Conservation (phyloP, 2,797 vertebrate species). For the Malurus splendens region DNA sequence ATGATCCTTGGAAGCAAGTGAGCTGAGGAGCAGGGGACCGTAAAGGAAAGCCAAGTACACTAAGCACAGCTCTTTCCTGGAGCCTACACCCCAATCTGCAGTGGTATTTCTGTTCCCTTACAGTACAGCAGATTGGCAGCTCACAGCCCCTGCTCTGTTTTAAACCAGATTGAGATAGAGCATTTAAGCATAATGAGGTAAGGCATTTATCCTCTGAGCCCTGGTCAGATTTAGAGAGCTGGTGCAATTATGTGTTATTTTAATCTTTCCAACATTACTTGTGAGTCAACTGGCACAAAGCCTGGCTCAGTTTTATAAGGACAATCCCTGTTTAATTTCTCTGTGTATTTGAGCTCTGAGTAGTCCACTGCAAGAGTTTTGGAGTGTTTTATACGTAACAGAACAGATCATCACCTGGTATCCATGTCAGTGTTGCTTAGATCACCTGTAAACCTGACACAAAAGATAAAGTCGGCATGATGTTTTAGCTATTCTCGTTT, state of each 20-base stretch:
- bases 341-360: neutral
- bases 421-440: neutral
- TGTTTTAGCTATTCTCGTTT: neutral
- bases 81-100: neutral
- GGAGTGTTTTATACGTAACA: neutral
- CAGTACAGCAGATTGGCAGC: conserved; percentile 1
- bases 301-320: conserved; percentile 24
- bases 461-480: neutral
- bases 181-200: conserved; percentile 21
- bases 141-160: conserved; percentile 1
- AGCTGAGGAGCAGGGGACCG: neutral
- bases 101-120: neutral
- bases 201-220: conserved; percentile 39
- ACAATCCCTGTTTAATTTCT: neutral
- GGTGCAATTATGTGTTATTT: conserved; percentile 15
- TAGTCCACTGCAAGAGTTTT: neutral
- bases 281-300: neutral
- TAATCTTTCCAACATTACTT: conserved; percentile 32
- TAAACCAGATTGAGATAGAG: conserved; percentile 23
- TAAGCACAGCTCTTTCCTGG: neutral
- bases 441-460: neutral
- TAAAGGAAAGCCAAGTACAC: neutral
- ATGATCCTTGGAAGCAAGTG: neutral
- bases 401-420: neutral
- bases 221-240: conserved; percentile 42